Evolutionary conservation across 1,140 invertebrate species (phyloP).

Genomic region (Agrilus planipennis): DNA sequence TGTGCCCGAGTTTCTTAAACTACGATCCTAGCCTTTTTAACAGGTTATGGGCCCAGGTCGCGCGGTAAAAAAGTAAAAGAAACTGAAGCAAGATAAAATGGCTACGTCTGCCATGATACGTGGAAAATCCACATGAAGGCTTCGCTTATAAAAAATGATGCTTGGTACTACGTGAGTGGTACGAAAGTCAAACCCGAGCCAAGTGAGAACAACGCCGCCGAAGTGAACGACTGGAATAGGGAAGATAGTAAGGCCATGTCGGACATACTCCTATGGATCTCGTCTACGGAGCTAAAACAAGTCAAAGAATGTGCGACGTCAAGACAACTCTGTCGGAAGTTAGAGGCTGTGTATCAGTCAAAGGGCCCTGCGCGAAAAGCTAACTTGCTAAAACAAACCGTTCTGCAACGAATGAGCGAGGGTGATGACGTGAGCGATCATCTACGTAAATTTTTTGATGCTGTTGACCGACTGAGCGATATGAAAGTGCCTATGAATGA

Average conservation of each 20-base stretch:
- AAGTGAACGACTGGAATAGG: constrained; percentile 4
- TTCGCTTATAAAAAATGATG: constrained; percentile 10
- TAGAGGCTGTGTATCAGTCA: constrained; percentile 12
- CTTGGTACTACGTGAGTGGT: constrained; percentile 14
- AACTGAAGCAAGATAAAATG: too few relatives aligned
- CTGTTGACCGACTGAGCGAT: too few relatives aligned
- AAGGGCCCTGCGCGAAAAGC: constrained; percentile 20
- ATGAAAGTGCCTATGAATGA: too few relatives aligned
- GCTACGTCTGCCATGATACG: too few relatives aligned
- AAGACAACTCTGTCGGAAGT: constrained; percentile 13
- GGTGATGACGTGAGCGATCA: too few relatives aligned
- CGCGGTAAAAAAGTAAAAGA: too few relatives aligned
- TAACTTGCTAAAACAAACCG: too few relatives aligned
- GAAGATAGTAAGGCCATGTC: constrained; percentile 8
- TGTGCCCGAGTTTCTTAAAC: too few relatives aligned
- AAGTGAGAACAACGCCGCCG: neutral
- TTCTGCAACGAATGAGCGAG: too few relatives aligned
- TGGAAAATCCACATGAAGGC: constrained; percentile 15
- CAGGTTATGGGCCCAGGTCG: too few relatives aligned
- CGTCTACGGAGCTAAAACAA: neutral
- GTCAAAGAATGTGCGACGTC: constrained; percentile 11
- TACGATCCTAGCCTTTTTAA: too few relatives aligned
- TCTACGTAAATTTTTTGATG: too few relatives aligned
- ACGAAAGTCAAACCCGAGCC: constrained; percentile 2
- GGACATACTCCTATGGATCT: constrained; percentile 3